These are phyloP conservation scores for Marasmarcha lunaedactyla DNA, from an alignment of 2,888 invertebrate genomes.

Conservation along the genomic window DNA sequence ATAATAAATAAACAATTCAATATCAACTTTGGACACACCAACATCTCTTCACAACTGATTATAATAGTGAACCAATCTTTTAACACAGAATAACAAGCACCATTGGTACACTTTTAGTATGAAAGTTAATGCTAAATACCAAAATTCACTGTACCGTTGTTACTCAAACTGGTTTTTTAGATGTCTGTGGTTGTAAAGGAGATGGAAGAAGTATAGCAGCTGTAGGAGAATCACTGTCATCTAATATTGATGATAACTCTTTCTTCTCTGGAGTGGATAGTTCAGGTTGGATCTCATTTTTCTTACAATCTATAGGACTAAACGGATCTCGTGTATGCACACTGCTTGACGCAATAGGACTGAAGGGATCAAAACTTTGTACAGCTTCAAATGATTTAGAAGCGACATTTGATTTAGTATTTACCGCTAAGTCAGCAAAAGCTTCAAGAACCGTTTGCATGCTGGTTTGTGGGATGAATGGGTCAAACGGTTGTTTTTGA, in stretches of 20 bases:
- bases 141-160: too few relatives aligned
- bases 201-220: constrained; percentile 66
- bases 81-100: too few relatives aligned
- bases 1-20: not conserved
- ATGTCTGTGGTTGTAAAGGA: constrained; percentile 66
- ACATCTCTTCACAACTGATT: not conserved
- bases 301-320: constrained; percentile 4
- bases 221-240: constrained; percentile 49
- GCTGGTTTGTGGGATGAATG: constrained; percentile 56
- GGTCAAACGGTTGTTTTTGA: constrained; percentile 42
- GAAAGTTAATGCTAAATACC: too few relatives aligned
- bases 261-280: constrained; percentile 5
- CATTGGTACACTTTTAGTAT: too few relatives aligned
- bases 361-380: constrained; percentile 24
- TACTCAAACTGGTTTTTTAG: constrained; percentile 18
- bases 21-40: not conserved
- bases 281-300: not conserved
- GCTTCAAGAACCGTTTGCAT: constrained; percentile 31
- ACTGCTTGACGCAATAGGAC: constrained; percentile 12
- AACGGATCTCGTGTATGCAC: constrained; percentile 3
- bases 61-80: too few relatives aligned
- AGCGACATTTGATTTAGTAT: constrained; percentile 22
- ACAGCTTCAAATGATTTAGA: constrained; percentile 46
- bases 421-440: constrained; percentile 47
- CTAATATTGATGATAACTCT: constrained; percentile 40